Percentiles rank a stretch among this genome's conserved stretches.
Conservation (phyloP, 2,797 vertebrate genomes). For the Paratrypauchen microcephalus region DNA sequence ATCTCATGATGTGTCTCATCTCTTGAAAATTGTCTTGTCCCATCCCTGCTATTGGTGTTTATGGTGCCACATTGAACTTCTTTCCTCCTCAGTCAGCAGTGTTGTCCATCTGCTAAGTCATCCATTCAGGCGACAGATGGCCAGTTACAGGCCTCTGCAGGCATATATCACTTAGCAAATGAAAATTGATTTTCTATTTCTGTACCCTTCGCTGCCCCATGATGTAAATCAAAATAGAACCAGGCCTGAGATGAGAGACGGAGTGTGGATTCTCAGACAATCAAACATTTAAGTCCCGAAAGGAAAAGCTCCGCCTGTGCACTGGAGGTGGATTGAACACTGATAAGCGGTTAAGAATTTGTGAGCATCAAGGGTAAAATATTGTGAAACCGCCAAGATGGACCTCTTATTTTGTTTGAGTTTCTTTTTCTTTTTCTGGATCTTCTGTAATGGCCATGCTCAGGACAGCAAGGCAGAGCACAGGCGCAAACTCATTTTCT, state of each 20-base stretch:
- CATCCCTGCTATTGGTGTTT: not conserved
- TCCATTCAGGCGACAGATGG: constrained; percentile 34
- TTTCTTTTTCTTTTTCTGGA: constrained; percentile 50
- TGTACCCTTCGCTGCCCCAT: constrained; percentile 21
- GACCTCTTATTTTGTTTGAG: constrained; percentile 38
- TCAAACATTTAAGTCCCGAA: constrained; percentile 9
- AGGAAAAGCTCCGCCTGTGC: constrained; percentile 17
- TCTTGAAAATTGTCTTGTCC: too few relatives aligned
- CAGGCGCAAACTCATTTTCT: constrained; percentile 57
- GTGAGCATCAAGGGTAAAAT: constrained; percentile 49
- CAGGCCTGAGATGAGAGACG: constrained; percentile 15
- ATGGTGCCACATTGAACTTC: constrained; percentile 13
- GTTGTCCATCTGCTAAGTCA: constrained; percentile 27
- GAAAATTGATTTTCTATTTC: constrained; percentile 30
- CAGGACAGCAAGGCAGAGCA: constrained; percentile 36
- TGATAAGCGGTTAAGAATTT: constrained; percentile 35
- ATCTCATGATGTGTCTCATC: too few relatives aligned
- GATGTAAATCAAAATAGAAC: constrained; percentile 38
- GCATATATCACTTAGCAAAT: constrained; percentile 25
- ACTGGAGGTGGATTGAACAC: constrained; percentile 18
- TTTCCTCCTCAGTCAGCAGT: constrained; percentile 17
- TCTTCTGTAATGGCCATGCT: constrained; percentile 49
- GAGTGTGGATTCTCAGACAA: constrained; percentile 3
- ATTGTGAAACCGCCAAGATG: constrained; percentile 42
- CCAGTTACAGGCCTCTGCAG: constrained; percentile 22